Conservation (phyloP, 1,140 invertebrate genomes). For the Temnothorax nylanderi region DNA sequence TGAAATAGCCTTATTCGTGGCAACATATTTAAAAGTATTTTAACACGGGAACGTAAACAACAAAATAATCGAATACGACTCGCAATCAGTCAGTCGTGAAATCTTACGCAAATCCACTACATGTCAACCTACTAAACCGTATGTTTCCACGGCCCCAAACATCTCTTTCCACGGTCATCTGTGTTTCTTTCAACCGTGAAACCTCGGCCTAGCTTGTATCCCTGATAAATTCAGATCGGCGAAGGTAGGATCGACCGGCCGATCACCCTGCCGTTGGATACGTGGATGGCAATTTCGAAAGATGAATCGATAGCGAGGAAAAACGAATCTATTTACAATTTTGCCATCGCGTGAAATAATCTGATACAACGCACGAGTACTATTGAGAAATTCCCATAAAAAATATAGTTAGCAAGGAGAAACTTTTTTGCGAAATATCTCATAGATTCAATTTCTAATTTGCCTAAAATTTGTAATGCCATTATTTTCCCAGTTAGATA, state of each 20-base stretch:
- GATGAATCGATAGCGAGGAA: constrained; percentile 1
- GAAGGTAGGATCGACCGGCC: constrained; percentile 7
- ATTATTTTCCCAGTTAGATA: not conserved
- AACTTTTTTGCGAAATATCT: not conserved
- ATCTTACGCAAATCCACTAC: constrained; percentile 32
- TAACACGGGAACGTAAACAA: not conserved
- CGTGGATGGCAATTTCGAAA: not conserved
- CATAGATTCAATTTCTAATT: not conserved
- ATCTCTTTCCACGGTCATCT: constrained; percentile 37
- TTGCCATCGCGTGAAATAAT: not conserved
- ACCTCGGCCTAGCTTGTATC: constrained; percentile 18
- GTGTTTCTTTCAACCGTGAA: constrained; percentile 30
- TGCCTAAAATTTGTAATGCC: not conserved
- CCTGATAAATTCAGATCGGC: constrained; percentile 34
- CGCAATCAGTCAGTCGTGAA: constrained; percentile 30
- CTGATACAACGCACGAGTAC: not conserved
- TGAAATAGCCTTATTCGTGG: not conserved
- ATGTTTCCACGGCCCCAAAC: constrained; percentile 25
- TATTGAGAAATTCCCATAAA: not conserved
- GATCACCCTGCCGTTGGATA: not conserved
- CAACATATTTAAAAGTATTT: not conserved
- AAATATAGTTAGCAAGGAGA: not conserved
- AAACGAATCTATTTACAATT: not conserved
- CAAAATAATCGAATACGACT: constrained; percentile 1
- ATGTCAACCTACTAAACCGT: constrained; percentile 26